Percentiles rank a stretch among this genome's conserved stretches.
Evolutionary conservation across 1,140 invertebrate genomes (phyloP).

Genomic region (Bradysia coprophila): DNA sequence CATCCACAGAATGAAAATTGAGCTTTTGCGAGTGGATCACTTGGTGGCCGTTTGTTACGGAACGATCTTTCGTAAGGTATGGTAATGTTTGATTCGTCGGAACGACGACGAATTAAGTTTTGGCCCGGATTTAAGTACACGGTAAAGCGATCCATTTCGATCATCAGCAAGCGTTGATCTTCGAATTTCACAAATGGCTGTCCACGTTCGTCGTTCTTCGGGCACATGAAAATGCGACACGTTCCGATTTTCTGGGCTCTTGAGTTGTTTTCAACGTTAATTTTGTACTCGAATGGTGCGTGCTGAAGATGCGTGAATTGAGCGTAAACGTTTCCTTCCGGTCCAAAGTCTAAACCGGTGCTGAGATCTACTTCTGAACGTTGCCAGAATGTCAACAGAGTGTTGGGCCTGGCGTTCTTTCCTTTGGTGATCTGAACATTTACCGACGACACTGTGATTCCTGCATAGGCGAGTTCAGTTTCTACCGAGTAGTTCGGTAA

Average conservation of each 20-base stretch:
- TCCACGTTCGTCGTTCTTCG: conserved; percentile 34
- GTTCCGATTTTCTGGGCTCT: conserved; percentile 23
- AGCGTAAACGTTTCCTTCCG: conserved; percentile 30
- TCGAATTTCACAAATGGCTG: conserved; percentile 23
- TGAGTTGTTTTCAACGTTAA: conserved; percentile 24
- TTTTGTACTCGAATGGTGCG: conserved; percentile 34
- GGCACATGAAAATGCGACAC: conserved; percentile 37
- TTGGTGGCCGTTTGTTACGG: conserved; percentile 19
- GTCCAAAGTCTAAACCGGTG: conserved; percentile 35
- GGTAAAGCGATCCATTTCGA: conserved; percentile 37
- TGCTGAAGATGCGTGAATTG: conserved; percentile 45
- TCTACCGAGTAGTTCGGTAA: conserved; percentile 40
- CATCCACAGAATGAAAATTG: conserved; percentile 32
- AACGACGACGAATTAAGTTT: conserved; percentile 33
- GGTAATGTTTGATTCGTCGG: conserved; percentile 38
- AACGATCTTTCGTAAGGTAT: conserved; percentile 44
- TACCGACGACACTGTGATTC: conserved; percentile 21
- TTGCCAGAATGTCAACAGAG: conserved; percentile 37
- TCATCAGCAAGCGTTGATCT: conserved; percentile 30
- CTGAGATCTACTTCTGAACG: conserved; percentile 36
- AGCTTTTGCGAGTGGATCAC: conserved; percentile 13
- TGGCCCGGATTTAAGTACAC: conserved; percentile 28
- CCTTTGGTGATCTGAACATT: conserved; percentile 19
- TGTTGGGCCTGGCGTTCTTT: conserved; percentile 17
- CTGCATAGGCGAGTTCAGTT: conserved; percentile 17